Conservation (phyloP, 2,797 vertebrate genomes). For the Enoplosus armatus region DNA sequence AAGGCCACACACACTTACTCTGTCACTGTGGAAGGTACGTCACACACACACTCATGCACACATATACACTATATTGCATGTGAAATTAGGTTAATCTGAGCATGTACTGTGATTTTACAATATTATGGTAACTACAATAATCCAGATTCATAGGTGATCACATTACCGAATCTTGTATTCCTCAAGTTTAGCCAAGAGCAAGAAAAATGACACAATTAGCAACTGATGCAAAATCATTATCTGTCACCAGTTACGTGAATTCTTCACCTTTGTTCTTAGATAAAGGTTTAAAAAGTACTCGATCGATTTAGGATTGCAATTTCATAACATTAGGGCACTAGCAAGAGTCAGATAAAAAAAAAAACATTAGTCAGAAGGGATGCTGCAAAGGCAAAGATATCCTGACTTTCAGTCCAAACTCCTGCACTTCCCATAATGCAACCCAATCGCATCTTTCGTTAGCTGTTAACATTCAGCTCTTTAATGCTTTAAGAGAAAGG, state of each 20-base stretch:
- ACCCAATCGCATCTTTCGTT: background rate
- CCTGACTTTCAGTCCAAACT: too few relatives aligned
- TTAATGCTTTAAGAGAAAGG: background rate
- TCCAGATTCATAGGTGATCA: background rate
- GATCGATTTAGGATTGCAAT: background rate
- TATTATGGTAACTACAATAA: background rate
- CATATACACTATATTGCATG: background rate
- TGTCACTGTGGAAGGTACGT: constrained; percentile 89
- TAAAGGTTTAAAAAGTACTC: background rate
- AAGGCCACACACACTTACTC: constrained; percentile 84
- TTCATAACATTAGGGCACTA: background rate
- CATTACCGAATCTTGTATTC: background rate
- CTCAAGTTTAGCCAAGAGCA: background rate
- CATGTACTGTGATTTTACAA: background rate
- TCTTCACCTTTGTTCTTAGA: background rate
- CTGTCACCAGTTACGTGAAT: background rate
- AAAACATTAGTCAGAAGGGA: background rate
- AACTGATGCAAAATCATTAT: background rate
- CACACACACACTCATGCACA: background rate
- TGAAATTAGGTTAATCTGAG: background rate
- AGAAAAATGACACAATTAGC: background rate
- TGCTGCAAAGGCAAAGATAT: background rate
- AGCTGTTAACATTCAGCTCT: background rate
- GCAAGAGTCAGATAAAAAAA: background rate
- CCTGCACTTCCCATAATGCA: background rate